Conservation (phyloP, 37 sponge, comb jelly and placozoan genomes). For the Hormiphora californensis region DNA sequence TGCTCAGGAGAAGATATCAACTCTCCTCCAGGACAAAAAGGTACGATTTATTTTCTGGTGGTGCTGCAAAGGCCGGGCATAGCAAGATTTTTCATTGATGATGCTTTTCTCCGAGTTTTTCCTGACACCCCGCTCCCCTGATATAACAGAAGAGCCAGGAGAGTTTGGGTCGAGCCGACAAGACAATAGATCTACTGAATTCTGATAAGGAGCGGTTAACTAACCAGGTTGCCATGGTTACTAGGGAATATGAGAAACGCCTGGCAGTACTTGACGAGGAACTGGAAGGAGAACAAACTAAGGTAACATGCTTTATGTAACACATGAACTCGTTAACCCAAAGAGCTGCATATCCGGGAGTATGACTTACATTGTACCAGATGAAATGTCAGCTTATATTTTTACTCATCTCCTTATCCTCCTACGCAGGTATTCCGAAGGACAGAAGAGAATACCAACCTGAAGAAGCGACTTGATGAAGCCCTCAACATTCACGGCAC, state of each 20-base stretch:
- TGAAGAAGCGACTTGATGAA: conserved; percentile 22
- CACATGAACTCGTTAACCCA: no score
- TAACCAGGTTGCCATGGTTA: not conserved
- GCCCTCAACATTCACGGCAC: conserved; percentile 49
- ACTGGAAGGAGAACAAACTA: conserved; percentile 6
- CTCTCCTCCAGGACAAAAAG: conserved; percentile 25
- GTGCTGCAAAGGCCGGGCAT: no score
- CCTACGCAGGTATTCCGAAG: not conserved
- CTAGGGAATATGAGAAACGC: conserved; percentile 43
- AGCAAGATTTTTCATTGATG: no score
- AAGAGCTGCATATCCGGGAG: no score
- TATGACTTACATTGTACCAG: no score
- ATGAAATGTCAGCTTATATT: no score
- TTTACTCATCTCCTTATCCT: not conserved
- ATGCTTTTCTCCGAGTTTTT: no score
- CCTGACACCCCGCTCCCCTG: no score
- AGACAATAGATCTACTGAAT: conserved; percentile 45
- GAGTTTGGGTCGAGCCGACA: conserved; percentile 38
- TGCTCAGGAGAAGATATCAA: not conserved
- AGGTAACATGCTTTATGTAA: no score
- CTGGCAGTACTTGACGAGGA: conserved; percentile 21
- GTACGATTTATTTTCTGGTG: no score
- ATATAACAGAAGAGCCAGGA: not conserved
- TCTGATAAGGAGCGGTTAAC: conserved; percentile 11
- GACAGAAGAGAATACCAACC: conserved; percentile 28